Evolutionary conservation across 1,140 invertebrate genomes (phyloP), one percentile per base, ranked within the genome.

Genomic region (Drusus annulatus): DNA sequence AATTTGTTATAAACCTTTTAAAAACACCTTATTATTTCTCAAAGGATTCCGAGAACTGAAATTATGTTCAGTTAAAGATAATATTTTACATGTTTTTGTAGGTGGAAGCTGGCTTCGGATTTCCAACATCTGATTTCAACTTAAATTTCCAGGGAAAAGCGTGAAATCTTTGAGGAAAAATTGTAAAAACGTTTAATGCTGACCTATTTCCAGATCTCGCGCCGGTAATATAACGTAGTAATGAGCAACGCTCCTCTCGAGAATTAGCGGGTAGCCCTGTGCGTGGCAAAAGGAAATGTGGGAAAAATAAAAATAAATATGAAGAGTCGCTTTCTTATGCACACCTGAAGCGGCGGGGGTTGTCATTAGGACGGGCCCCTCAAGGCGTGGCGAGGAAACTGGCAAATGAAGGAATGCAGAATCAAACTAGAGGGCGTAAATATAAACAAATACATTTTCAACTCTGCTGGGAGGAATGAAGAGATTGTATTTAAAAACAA

Each of bases 341-440:
- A 36, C 28, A 23, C 1, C 56, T 13, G 6, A 60, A 19, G 16
- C 3, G 58, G 28, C 28, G 31, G 23, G 62, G 13, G 28, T 28
- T n/a, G 63, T 68, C 63, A 36, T 36, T 36, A 36, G 63, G 19
- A n/a, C 63, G 28, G n/a, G 63, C 63, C 63, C 50, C 63, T 68
- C 31, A 36, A 31, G 63, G 50, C 15, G 63, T 36, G 62, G 16
- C 62, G 54, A 60, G 3, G 21, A 60, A 60, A 45, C 56, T 3
- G 56, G 23, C 7, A 23, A 58, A 23, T 60, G 56, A 13, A 21
- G 54, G 54, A 23, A 23, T 23, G 56, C 17, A 23, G 16, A 19
- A 60, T 60, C 56, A 60, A 60, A 60, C 17, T 8, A 6, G 56
- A 60, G 56, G 56, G 19, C 56, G 56, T 60, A 60, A 60, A 23